Evolutionary conservation across 2,113 vertebrate species (phyloP), one percentile per base, ranked within the genome.

Genomic region (Cryptomyrus ogoouensis): DNA sequence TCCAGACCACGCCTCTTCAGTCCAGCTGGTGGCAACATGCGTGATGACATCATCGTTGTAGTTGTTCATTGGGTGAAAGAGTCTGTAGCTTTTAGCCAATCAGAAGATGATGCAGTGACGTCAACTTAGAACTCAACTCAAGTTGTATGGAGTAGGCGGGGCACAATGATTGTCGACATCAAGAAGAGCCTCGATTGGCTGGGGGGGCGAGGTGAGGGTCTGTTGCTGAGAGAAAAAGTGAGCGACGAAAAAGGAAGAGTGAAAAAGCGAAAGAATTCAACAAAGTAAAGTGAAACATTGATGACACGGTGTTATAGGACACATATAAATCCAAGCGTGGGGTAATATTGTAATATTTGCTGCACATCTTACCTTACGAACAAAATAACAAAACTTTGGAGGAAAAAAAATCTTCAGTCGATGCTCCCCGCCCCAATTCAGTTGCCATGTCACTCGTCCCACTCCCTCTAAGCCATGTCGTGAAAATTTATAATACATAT

Each of bases 1-100:
- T 93, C 92, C 89, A 94, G 90, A 50, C 94, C 96, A 95, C 96
- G 95, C 96, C 96, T 94, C 93, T 93, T 91, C 6, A 44, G 92
- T 94, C 94, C 96, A 96, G 96, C 95, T 97, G 96, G 96, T 97
- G 96, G 96, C 96, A 97, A 97, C 96, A 96, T 95, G 94, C 90
- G 89, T 94, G 94, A 94, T 96, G 95, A 97, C 96, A 96, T 97
- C 96, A 97, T 91, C 93, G 27, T 83, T 89, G 52, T 80, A 90
- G 31, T 49, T 84, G 47, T 39, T 92, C 89, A 97, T 97, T 96
- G 96, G 96, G 89, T 91, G 58, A 0, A 58, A 91, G 91, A 90
- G 91, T 19, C 47, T n/a, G 6, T 58, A 53, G 13, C 89, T 47
- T 84, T 87, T 92, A 91, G 80, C 96, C 95, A 96, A 96, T 96